These are phyloP conservation scores for Columba guinea DNA, from an alignment of 2,797 vertebrate genomes.

Conservation along the genomic window DNA sequence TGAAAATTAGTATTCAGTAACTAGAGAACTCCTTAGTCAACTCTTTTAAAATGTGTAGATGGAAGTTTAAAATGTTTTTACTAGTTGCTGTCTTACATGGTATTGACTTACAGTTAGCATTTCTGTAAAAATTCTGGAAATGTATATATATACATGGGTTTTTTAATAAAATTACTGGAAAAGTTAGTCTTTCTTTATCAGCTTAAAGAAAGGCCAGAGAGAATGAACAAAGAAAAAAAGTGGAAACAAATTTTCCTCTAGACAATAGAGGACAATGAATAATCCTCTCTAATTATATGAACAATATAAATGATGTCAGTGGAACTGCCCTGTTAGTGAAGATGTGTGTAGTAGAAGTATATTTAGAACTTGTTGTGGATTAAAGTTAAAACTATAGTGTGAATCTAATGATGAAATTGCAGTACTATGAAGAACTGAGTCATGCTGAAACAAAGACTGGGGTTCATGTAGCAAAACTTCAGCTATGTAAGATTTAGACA, in stretches of 20 bases:
- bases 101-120: not conserved
- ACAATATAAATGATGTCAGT: not conserved
- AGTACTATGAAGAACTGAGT: not conserved
- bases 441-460: not conserved
- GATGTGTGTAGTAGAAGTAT: not conserved
- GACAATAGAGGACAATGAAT: not conserved
- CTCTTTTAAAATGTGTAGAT: not conserved
- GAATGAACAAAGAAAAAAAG: not conserved
- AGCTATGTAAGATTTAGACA: not conserved
- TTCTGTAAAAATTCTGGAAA: not conserved
- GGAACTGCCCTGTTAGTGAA: not conserved
- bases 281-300: not conserved
- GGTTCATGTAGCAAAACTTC: not conserved
- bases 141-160: not conserved
- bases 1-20: not conserved
- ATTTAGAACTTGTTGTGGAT: not conserved
- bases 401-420: not conserved
- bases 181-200: not conserved
- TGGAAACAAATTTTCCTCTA: not conserved
- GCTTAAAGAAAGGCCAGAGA: not conserved
- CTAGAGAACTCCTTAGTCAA: not conserved
- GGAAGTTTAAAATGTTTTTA: not conserved
- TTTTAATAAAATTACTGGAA: not conserved
- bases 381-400: not conserved
- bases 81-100: not conserved